Evolutionary conservation across 1,140 invertebrate species (phyloP).

Genomic region (Mesaphorura yosii): DNA sequence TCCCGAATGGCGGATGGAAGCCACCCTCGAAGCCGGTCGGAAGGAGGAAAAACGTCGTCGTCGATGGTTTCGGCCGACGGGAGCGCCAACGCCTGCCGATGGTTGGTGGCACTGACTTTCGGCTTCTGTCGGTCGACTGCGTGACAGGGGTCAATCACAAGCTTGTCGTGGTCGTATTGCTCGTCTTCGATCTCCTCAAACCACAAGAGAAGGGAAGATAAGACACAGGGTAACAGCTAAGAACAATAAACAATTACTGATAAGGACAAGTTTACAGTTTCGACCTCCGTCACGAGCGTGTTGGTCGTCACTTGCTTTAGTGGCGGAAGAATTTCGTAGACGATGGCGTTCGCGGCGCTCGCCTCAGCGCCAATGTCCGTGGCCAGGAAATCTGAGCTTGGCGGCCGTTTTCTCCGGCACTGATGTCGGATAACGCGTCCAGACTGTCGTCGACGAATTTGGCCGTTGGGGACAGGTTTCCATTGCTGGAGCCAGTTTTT

Average conservation of each 20-base stretch:
- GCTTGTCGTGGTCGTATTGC: too few species aligned
- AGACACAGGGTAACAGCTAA: background rate
- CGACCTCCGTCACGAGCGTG: conserved; percentile 17
- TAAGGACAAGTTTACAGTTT: conserved; percentile 16
- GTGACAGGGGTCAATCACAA: background rate
- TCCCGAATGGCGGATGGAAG: background rate
- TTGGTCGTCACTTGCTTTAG: conserved; percentile 17
- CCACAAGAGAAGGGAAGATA: too few species aligned
- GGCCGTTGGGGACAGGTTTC: too few species aligned
- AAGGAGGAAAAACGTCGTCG: too few species aligned
- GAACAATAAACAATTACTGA: background rate
- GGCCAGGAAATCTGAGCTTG: background rate
- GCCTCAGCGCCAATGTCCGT: too few species aligned
- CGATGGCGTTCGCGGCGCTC: too few species aligned
- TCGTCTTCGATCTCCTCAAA: background rate
- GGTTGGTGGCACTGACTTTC: background rate
- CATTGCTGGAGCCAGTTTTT: too few species aligned
- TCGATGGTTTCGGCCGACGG: background rate
- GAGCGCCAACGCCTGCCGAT: background rate
- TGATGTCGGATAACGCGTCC: conserved; percentile 13
- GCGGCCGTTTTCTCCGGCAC: conserved; percentile 3
- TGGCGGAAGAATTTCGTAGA: background rate
- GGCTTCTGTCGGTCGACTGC: background rate
- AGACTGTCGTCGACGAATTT: conserved; percentile 20
- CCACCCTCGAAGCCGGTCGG: too few species aligned